Base-by-base conservation (phyloP, 2,113 vertebrate species). In the Hydrochoerus hydrochaeris region DNA sequence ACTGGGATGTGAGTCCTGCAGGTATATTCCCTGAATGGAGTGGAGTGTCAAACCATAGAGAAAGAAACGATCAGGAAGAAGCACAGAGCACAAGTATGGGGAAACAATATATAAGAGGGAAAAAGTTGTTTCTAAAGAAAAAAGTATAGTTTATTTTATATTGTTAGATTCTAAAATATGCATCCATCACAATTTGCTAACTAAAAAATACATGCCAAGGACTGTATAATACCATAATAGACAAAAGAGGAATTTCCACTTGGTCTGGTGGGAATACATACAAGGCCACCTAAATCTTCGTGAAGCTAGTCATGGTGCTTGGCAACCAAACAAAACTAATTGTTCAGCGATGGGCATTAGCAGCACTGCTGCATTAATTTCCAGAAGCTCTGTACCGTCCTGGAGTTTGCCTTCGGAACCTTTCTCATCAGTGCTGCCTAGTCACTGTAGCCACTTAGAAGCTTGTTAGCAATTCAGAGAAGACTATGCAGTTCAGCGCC, bases 371-470 rank as follows among this genome's bases (percentile, higher is more conserved):
- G 0, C 3, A 0, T 32, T 26, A 7, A 16, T 62, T 32, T 57
- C n/a, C 69, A 52, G 89, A 91, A 63, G 35, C 41, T 62, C 16
- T 62, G 8, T 6, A 2, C 24, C 6, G 7, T 46, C 17, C 35
- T 57, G 22, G 49, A 49, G 38, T 60, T 35, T 38, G 38, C 46
- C 57, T 60, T 73, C 19, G 17, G 8, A 28, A 6, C 12, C 65
- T 12, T 60, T 52, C 12, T 49, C 46, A 28, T 19, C 30, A 44
- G 0, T 49, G 6, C 49, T 75, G 7, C 38, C 35, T 35, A 44
- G 41, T 17, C 16, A 3, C 16, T 24, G 3, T 9, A 20, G 26
- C 44, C 69, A 7, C 9, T 8, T 0, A 0, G 54, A 67, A 60
- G 49, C 85, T 26, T 2, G 19, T 60, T 32, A 69, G 8, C 58